Percentiles rank a stretch among this genome's conserved stretches.
phyloP scores from a whole-genome alignment of 2,888 invertebrate genomes.

The Agrochola lychnidis region DNA sequence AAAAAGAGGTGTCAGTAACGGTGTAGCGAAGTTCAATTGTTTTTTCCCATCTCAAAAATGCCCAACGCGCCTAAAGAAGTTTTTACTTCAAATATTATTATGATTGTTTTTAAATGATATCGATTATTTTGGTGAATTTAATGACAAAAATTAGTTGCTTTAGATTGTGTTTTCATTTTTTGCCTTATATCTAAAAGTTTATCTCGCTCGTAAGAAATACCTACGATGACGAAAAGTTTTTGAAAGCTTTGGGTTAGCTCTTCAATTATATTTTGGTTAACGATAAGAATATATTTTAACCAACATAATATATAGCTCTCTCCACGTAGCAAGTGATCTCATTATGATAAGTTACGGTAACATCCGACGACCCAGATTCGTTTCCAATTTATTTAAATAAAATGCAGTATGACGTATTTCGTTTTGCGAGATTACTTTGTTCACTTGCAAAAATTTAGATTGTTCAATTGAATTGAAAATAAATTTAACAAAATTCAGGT shows the following conservation, averaged over 20 bases:
- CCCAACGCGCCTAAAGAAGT: too few species aligned
- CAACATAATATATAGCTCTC: constrained; percentile 4
- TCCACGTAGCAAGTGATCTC: constrained; percentile 34
- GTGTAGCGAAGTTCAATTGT: too few species aligned
- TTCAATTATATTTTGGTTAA: background rate
- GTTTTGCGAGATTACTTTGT: constrained; percentile 28
- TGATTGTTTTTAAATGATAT: background rate
- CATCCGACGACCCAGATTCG: constrained; percentile 55
- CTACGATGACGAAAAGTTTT: too few species aligned
- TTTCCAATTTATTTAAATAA: constrained; percentile 56
- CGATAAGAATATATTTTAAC: background rate
- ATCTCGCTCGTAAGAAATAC: background rate
- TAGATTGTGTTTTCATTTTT: background rate
- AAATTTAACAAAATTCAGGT: constrained; percentile 13
- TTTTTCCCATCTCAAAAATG: too few species aligned
- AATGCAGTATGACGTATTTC: constrained; percentile 40
- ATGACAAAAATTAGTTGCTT: background rate
- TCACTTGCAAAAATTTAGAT: constrained; percentile 5
- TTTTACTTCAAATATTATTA: background rate
- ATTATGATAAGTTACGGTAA: constrained; percentile 41
- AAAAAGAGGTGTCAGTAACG: too few species aligned
- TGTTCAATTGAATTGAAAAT: constrained; percentile 15
- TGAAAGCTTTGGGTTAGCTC: background rate
- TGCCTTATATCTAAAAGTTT: background rate
- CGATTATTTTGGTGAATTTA: background rate